Evolutionary conservation across 2,797 vertebrate genomes (phyloP).

Genomic region (Mormyrops boulengeri): DNA sequence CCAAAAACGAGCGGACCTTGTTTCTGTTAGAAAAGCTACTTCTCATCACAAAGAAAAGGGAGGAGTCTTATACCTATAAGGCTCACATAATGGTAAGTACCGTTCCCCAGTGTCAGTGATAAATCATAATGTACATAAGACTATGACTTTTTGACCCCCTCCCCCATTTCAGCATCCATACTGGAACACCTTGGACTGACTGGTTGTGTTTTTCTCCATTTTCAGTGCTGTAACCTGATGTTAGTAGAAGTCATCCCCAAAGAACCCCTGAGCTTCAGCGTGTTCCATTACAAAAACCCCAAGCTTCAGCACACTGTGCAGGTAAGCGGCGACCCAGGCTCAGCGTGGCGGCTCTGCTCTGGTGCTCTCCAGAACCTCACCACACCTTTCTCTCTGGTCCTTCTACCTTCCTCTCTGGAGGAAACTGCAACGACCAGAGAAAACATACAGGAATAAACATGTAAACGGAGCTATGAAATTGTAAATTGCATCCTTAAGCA

Average conservation of each 20-base stretch:
- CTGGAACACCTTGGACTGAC: neutral
- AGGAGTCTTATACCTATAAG: conserved; percentile 89
- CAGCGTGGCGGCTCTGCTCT: neutral
- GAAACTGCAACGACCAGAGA: neutral
- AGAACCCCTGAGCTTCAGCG: conserved; percentile 91
- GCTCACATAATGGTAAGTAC: conserved; percentile 89
- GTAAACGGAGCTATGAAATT: neutral
- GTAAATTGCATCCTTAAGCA: neutral
- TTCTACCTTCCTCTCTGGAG: neutral
- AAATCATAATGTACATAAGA: neutral
- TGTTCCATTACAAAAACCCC: conserved; percentile 98
- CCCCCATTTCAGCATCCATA: neutral
- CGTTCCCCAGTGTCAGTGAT: neutral
- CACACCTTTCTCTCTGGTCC: neutral
- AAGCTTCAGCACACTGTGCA: conserved; percentile 97
- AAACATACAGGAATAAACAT: neutral
- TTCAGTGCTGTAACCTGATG: conserved; percentile 96
- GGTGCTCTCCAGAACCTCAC: neutral
- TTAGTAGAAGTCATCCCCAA: conserved; percentile 95
- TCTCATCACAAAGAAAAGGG: conserved; percentile 93
- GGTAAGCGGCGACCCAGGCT: conserved; percentile 56
- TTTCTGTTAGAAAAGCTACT: conserved; percentile 95
- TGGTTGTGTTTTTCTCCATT: neutral
- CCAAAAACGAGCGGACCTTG: conserved; percentile 91
- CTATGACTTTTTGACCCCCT: neutral